These are phyloP conservation scores for Sussaba pulchella DNA, from an alignment of 2,888 invertebrate species.

Conservation along the genomic window DNA sequence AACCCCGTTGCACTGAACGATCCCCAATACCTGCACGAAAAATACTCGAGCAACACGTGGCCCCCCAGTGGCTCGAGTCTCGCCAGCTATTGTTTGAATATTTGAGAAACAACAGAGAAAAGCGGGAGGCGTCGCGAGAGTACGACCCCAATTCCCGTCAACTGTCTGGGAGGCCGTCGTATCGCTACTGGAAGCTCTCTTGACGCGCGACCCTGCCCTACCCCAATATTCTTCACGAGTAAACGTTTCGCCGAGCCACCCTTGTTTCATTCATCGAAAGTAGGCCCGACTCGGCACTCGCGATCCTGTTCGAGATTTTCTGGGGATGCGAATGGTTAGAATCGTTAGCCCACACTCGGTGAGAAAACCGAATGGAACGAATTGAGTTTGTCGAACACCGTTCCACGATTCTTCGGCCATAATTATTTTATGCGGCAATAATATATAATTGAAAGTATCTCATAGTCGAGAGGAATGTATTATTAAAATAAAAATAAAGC, in stretches of 20 bases:
- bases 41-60: conserved; percentile 35
- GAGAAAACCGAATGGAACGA: neutral
- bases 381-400: neutral
- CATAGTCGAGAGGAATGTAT: no score
- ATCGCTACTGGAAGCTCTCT: neutral
- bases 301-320: neutral
- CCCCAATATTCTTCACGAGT: conserved; percentile 15
- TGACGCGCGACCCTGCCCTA: conserved; percentile 14
- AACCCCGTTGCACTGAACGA: conserved; percentile 2
- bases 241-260: neutral
- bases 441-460: no score
- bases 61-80: conserved; percentile 14
- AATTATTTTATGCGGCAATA: neutral
- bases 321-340: neutral
- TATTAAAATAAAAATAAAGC: no score
- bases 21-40: conserved; percentile 18
- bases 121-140: neutral
- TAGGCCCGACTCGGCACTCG: neutral
- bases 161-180: conserved; percentile 9
- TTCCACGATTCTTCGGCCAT: neutral
- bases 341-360: neutral
- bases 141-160: conserved; percentile 17
- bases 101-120: conserved; percentile 33
- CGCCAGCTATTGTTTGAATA: conserved; percentile 30
- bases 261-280: neutral